Evolutionary conservation across 1,140 invertebrate genomes (phyloP).

Genomic region (Popillia japonica): DNA sequence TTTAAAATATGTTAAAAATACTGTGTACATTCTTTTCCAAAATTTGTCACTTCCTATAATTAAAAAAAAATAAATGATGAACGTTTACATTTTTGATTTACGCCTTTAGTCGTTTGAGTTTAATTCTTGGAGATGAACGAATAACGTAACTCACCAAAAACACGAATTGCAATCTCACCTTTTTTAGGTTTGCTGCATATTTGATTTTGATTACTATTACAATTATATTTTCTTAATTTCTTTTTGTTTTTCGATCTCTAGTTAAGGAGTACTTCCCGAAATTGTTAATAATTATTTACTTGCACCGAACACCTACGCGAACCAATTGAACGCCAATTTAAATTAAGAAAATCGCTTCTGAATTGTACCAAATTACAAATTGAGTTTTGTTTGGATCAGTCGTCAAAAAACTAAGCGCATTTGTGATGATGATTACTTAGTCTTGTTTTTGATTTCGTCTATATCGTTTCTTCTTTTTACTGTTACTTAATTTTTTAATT

Average conservation of each 20-base stretch:
- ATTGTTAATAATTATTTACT: background rate
- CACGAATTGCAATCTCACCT: slow-evolving; percentile 60
- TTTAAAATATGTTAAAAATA: too few relatives aligned
- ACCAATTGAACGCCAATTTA: background rate
- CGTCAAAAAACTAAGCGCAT: slow-evolving; percentile 44
- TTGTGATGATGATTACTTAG: background rate
- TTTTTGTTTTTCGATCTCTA: background rate
- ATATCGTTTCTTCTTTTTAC: background rate
- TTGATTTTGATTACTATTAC: slow-evolving; percentile 49
- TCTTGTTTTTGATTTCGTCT: slow-evolving; percentile 2
- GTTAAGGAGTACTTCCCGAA: slow-evolving; percentile 1
- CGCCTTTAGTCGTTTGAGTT: slow-evolving; percentile 57
- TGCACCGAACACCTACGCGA: background rate
- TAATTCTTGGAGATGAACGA: slow-evolving; percentile 41
- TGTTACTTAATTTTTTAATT: background rate
- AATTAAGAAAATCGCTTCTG: background rate
- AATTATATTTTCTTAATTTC: slow-evolving; percentile 45
- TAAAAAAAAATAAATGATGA: slow-evolving; percentile 18
- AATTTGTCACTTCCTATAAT: slow-evolving; percentile 29
- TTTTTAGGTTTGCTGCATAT: slow-evolving; percentile 60
- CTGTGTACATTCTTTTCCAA: slow-evolving; percentile 31
- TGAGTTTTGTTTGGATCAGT: slow-evolving; percentile 53
- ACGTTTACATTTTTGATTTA: slow-evolving; percentile 46
- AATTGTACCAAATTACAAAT: slow-evolving; percentile 37
- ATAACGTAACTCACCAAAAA: slow-evolving; percentile 56